Evolutionary conservation across 2,113 vertebrate species (phyloP).

Genomic region (Madoqua kirkii): DNA sequence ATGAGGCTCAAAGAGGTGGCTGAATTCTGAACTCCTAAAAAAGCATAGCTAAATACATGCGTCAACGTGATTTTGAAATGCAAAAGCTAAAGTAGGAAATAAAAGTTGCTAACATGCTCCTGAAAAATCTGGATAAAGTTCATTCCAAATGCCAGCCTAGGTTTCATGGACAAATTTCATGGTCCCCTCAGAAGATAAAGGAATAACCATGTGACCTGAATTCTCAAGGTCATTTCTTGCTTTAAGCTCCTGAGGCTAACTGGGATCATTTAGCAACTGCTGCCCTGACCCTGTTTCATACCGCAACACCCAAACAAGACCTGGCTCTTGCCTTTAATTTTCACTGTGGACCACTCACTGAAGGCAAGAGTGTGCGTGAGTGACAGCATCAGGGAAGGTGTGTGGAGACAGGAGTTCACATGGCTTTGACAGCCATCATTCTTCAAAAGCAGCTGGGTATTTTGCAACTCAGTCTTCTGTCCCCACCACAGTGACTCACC

Average conservation of each 20-base stretch:
- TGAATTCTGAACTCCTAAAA: not conserved
- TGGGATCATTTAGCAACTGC: not conserved
- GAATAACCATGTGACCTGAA: not conserved
- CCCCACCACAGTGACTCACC: not conserved
- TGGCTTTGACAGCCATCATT: not conserved
- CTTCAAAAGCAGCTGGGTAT: not conserved
- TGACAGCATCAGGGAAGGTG: not conserved
- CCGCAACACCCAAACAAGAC: not conserved
- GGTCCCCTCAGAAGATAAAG: not conserved
- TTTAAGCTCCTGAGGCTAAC: not conserved
- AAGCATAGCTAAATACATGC: not conserved
- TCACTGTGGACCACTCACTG: not conserved
- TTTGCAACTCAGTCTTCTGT: not conserved
- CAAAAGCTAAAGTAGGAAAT: not conserved
- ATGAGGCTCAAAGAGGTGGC: not conserved
- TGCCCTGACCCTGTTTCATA: no score
- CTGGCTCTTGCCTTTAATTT: not conserved
- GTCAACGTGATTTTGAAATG: not conserved
- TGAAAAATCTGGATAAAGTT: not conserved
- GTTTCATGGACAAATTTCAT: not conserved
- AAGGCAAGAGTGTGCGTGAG: not conserved
- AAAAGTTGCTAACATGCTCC: not conserved
- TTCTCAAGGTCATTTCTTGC: not conserved
- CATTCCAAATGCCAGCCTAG: not conserved
- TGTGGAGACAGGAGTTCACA: not conserved